Percentiles rank a stretch among this genome's conserved stretches.
Evolutionary conservation across 2,797 vertebrate genomes (phyloP).

Genomic region (Sebastes vulpes): DNA sequence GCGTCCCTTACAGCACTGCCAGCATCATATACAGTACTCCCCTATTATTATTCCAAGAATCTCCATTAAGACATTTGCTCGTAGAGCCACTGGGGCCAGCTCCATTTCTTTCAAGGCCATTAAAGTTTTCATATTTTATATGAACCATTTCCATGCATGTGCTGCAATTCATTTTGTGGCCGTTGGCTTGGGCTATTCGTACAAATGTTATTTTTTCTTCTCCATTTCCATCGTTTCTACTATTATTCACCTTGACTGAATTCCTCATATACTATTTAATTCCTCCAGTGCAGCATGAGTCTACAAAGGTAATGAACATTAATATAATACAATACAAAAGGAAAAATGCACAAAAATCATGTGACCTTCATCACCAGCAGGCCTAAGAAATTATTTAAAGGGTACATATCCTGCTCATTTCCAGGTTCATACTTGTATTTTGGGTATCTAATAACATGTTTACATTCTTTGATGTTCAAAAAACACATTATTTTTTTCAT

Average conservation of each 20-base stretch:
- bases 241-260: background rate
- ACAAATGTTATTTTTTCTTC: background rate
- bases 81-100: background rate
- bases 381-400: background rate
- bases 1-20: background rate
- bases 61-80: background rate
- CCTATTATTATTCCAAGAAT: background rate
- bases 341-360: background rate
- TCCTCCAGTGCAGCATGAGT: background rate
- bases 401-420: background rate
- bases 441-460: background rate
- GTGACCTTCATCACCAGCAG: background rate
- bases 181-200: background rate
- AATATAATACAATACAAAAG: background rate
- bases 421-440: background rate
- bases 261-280: background rate
- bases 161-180: background rate
- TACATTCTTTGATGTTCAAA: too few species aligned
- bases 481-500: too few species aligned
- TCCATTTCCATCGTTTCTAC: background rate
- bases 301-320: background rate
- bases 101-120: constrained; percentile 1
- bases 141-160: background rate
- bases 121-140: background rate
- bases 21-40: background rate